These are phyloP conservation scores for Otocyon megalotis DNA, from an alignment of 2,113 vertebrate genomes.

Conservation along the genomic window DNA sequence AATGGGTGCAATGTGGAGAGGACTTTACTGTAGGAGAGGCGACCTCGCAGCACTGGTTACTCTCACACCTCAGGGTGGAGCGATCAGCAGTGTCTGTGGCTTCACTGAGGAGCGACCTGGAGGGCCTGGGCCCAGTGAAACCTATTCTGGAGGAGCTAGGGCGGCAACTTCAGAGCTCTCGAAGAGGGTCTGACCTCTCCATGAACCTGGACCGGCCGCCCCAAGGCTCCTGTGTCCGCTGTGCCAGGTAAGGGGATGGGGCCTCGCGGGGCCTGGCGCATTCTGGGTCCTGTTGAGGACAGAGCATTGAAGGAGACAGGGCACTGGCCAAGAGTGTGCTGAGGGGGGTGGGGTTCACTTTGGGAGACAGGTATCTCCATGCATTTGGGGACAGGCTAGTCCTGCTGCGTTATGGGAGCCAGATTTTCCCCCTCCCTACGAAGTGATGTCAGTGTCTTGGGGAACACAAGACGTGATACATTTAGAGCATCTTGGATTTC, in stretches of 20 bases:
- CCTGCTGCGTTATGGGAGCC: neutral
- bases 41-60: neutral
- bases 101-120: slow-evolving; percentile 78
- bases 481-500: neutral
- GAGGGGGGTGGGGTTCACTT: neutral
- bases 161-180: slow-evolving; percentile 74
- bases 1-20: neutral
- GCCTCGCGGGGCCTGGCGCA: neutral
- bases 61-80: slow-evolving; percentile 72
- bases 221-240: slow-evolving; percentile 75
- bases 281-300: neutral
- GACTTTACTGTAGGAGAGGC: neutral
- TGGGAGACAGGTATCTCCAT: neutral
- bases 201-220: slow-evolving; percentile 67
- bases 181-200: slow-evolving; percentile 65
- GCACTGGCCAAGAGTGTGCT: neutral
- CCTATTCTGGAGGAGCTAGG: slow-evolving; percentile 82
- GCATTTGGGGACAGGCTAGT: no score
- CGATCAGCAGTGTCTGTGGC: slow-evolving; percentile 80
- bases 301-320: neutral
- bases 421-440: neutral
- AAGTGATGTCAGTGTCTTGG: neutral
- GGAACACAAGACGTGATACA: neutral
- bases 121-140: slow-evolving; percentile 81
- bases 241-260: slow-evolving; percentile 69